Base-by-base conservation (phyloP, 1,140 invertebrate genomes). In the Hylaeus volcanicus region DNA sequence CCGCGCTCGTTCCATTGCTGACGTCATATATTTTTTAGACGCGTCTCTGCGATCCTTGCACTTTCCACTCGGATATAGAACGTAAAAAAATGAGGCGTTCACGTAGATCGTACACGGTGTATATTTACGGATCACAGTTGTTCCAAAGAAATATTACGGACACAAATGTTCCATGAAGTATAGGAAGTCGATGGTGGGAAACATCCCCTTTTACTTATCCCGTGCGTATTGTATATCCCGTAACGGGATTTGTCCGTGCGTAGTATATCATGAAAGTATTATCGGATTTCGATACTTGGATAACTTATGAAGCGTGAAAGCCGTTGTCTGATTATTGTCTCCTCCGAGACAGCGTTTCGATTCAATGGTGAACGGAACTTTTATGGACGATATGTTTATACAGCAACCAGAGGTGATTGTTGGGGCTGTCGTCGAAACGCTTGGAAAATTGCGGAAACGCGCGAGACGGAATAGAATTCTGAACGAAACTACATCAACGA, bases 291-390 rank as follows among this genome's bases (percentile, higher is more conserved):
- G 66, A 78, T 63, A 53, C 68, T 5, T 14, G 56, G 58, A 71
- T 78, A 63, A 78, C 37, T 77, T 77, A 71, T 45, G 45, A 71
- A 12, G 11, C 51, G 39, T 51, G 74, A 74, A 74, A 74, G 2
- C 51, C 66, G 45, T 48, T 53, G 75, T 78, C 45, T 63, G 75
- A 71, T 68, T 60, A 71, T 78, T 71, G 75, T 53, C 75, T 63
- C 75, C 45, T 63, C 1, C 43, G 45, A 71, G 45, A 12, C 56
- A 61, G 56, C 56, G 61, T 78, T 51, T 41, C 56, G 43, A 78
- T 71, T 78, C 66, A 63, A 70, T 45, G 43, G 43, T 12, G 75
- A 48, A 15, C 12, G 48, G 66, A 37, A 78, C 63, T 78, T 78
- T 78, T 61, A 78, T 71, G 56, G 45, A 3, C 65, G 75, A 63